Evolutionary conservation across 1,140 invertebrate species (phyloP).

Genomic region (Drosophila guanche): DNA sequence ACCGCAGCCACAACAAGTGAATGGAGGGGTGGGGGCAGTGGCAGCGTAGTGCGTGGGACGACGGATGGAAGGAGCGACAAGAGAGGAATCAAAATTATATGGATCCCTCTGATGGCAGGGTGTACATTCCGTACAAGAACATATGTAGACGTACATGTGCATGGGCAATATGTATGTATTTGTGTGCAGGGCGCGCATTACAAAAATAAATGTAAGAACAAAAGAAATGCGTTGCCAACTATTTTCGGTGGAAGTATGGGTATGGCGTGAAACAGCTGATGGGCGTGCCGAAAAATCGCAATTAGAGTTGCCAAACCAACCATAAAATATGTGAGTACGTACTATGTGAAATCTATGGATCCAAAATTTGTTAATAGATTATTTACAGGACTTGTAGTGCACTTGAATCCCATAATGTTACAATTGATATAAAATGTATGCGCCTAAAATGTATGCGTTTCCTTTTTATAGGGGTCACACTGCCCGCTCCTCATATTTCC

Average conservation of each 20-base stretch:
- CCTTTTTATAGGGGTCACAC: too few relatives aligned
- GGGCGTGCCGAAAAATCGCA: slow-evolving; percentile 28
- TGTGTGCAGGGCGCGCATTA: slow-evolving; percentile 1
- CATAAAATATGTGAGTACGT: slow-evolving; percentile 10
- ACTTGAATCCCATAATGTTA: neutral
- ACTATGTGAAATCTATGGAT: neutral
- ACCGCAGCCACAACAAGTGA: slow-evolving; percentile 63
- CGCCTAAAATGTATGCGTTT: too few relatives aligned
- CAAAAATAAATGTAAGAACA: slow-evolving; percentile 12
- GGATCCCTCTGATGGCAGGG: slow-evolving; percentile 4
- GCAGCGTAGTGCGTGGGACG: slow-evolving; percentile 28
- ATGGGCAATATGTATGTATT: too few relatives aligned
- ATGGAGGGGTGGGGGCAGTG: slow-evolving; percentile 7
- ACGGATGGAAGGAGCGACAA: neutral
- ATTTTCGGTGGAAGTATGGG: slow-evolving; percentile 1
- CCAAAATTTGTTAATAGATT: too few relatives aligned
- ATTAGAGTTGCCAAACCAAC: slow-evolving; percentile 12
- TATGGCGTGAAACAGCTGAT: slow-evolving; percentile 20
- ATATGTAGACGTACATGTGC: too few relatives aligned
- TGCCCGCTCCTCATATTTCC: slow-evolving; percentile 41
- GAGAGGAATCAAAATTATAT: slow-evolving; percentile 28
- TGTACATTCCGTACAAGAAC: neutral
- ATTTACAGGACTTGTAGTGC: neutral
- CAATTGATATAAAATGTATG: neutral
- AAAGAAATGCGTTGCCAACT: slow-evolving; percentile 16